These are phyloP conservation scores for Iselma pallidipennis DNA, from an alignment of 2,888 invertebrate species.

Conservation along the genomic window DNA sequence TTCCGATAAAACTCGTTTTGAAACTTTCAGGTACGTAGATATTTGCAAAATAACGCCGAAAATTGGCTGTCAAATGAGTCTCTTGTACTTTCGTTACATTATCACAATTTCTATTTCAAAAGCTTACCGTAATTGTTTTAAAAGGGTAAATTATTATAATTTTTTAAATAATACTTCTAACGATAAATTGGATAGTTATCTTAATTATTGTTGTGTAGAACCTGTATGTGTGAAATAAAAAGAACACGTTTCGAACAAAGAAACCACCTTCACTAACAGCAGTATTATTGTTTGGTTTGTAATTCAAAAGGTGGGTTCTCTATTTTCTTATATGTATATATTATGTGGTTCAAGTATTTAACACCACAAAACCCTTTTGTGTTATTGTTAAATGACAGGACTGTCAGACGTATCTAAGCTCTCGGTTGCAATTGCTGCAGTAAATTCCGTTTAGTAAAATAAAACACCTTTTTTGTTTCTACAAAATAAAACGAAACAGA, in stretches of 20 bases:
- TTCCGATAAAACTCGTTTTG: background rate
- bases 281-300: slow-evolving; percentile 30
- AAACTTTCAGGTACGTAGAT: no score
- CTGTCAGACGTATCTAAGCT: slow-evolving; percentile 25
- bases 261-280: slow-evolving; percentile 33
- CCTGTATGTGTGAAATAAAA: slow-evolving; percentile 23
- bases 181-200: background rate
- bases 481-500: background rate
- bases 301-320: slow-evolving; percentile 35
- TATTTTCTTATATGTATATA: no score
- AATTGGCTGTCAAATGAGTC: background rate
- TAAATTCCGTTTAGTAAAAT: slow-evolving; percentile 6
- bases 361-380: slow-evolving; percentile 40
- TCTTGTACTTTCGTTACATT: background rate
- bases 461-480: background rate
- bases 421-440: slow-evolving; percentile 8
- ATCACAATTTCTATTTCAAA: background rate
- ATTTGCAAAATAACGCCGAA: background rate
- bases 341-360: slow-evolving; percentile 37
- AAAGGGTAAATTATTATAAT: background rate
- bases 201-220: background rate
- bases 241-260: slow-evolving; percentile 31
- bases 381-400: slow-evolving; percentile 35
- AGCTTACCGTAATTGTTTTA: background rate
- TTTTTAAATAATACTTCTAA: background rate